Conservation (phyloP, 2,888 invertebrate genomes). For the Hololepta plana region DNA sequence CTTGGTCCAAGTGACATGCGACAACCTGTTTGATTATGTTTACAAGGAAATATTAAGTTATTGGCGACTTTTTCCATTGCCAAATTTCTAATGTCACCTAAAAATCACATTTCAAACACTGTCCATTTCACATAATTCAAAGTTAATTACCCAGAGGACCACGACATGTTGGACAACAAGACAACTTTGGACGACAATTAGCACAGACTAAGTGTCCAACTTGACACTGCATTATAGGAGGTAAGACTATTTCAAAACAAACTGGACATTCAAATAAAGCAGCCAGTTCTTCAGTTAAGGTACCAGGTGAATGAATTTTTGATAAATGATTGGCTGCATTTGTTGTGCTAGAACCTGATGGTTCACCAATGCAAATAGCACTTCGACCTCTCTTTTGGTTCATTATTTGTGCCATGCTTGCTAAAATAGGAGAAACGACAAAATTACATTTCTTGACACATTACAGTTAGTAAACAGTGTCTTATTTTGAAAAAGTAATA, state of each 20-base stretch:
- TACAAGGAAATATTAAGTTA: conserved; percentile 97
- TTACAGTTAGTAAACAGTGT: too few species aligned
- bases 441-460: too few species aligned
- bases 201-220: conserved; percentile 98
- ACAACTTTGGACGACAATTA: conserved; percentile 89
- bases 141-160: conserved; percentile 59
- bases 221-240: conserved; percentile 96
- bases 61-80: conserved; percentile 99
- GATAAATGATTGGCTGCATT: too few species aligned
- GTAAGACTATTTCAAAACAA: conserved; percentile 98
- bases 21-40: conserved; percentile 93
- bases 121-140: too few species aligned
- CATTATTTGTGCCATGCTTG: too few species aligned
- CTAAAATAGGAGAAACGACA: too few species aligned
- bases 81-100: conserved; percentile 89
- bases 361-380: too few species aligned
- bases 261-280: conserved; percentile 92
- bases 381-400: too few species aligned
- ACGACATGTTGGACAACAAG: conserved; percentile 95
- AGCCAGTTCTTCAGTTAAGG: conserved; percentile 72
- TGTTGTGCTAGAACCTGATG: too few species aligned
- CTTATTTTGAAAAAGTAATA: too few species aligned
- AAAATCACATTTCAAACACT: conserved; percentile 8
- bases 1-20: conserved; percentile 80
- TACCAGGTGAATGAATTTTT: too few species aligned